Base-by-base conservation (phyloP, 2,113 vertebrate genomes). In the Alces alces region DNA sequence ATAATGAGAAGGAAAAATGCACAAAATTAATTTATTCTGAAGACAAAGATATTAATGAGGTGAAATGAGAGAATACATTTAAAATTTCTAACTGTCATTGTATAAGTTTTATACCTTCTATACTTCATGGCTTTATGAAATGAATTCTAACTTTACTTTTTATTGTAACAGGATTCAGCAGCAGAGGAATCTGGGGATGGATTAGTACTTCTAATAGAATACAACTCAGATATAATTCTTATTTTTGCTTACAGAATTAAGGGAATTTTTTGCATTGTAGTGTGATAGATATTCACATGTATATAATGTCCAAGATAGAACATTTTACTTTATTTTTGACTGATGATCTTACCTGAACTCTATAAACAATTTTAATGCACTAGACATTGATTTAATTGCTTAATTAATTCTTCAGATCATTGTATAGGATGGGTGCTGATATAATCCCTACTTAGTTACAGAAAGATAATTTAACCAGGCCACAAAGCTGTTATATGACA, bases 11-110 rank as follows among this genome's bases (percentile, higher is more conserved):
- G 25, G 91, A 95, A 98, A 98, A 98, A 98, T 89, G 95, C 19
- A 97, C 45, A 97, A 97, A 98, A 97, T 98, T 97, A 97, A 98
- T 98, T 98, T 97, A 98, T 97, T 98, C 97, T 98, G 88, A 60
- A 98, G 96, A 96, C 86, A 96, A 98, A 98, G 95, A 73, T 98
- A 98, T 89, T 97, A 94, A 98, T 90, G 93, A 98, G 84, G 50
- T 97, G 94, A 98, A 96, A 95, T 97, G 95, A 98, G 96, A 92
- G 50, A 50, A 97, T 93, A 95, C 55, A 96, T 79, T 97, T 98
- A 28, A 0, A 82, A 97, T 36, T 98, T 83, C 96, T 92, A 91
- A 90, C 94, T 98, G 89, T 97, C 89, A 92, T 98, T 97, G 95
- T 95, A 88, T 55, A 0, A 23, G 27, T 70, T 97, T 93, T 83